These are phyloP conservation scores for Lithobates sylvaticus DNA, from an alignment of 2,797 vertebrate genomes.

Conservation along the genomic window DNA sequence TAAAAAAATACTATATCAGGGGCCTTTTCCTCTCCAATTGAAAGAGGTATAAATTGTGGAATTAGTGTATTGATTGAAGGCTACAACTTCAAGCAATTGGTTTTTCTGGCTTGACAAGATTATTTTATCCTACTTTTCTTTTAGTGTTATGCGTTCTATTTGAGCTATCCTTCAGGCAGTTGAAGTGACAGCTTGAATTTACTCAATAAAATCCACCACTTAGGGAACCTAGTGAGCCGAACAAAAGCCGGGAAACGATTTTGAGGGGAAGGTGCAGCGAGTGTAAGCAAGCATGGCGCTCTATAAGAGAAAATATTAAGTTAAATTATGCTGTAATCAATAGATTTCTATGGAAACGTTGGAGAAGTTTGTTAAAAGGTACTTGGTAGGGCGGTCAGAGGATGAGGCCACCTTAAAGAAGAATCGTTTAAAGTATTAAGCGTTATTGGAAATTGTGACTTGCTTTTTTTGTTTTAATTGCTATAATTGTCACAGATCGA, in stretches of 20 bases:
- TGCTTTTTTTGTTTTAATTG: conserved; percentile 62
- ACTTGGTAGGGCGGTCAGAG: conserved; percentile 64
- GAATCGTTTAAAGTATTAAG: conserved; percentile 65
- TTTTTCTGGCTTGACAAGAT: conserved; percentile 99
- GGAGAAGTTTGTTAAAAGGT: conserved; percentile 76
- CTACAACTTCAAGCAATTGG: conserved; percentile 95
- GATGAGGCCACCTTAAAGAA: conserved; percentile 58
- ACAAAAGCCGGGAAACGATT: conserved; percentile 84
- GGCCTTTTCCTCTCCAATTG: conserved; percentile 94
- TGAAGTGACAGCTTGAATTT: conserved; percentile 99
- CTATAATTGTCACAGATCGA: conserved; percentile 62
- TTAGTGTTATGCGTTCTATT: conserved; percentile 99
- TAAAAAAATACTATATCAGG: conserved; percentile 98
- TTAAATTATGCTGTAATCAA: conserved; percentile 89
- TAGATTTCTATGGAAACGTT: conserved; percentile 92
- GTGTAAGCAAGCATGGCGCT: conserved; percentile 79
- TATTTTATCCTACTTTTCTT: conserved; percentile 99
- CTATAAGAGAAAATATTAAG: conserved; percentile 85
- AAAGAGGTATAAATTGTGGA: conserved; percentile 98
- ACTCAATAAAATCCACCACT: conserved; percentile 98
- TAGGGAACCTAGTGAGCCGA: conserved; percentile 93
- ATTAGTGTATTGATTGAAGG: conserved; percentile 99
- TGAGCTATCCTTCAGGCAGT: conserved; percentile 98
- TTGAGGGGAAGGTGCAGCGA: conserved; percentile 79
- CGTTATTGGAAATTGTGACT: not conserved